Evolutionary conservation across 2,888 invertebrate genomes (phyloP).

Genomic region (Tenthredo livida): DNA sequence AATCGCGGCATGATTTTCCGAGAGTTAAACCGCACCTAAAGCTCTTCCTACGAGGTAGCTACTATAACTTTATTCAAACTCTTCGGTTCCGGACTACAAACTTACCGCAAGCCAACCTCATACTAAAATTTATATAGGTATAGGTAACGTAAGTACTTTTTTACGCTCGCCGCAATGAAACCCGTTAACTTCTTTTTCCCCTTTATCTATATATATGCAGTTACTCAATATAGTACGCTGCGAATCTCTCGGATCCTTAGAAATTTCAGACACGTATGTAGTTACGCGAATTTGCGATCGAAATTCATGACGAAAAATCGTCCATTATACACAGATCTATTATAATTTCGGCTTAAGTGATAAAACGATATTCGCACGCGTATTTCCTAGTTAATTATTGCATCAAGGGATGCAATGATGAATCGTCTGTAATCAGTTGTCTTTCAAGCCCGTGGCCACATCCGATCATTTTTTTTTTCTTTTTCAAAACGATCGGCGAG

Average conservation of each 20-base stretch:
- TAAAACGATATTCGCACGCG: too few relatives aligned
- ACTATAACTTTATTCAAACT: not conserved
- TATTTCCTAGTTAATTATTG: too few relatives aligned
- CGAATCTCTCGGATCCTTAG: not conserved
- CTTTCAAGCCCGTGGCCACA: too few relatives aligned
- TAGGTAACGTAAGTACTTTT: not conserved
- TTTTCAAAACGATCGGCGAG: not conserved
- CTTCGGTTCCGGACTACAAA: slow-evolving; percentile 31
- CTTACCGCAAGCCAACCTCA: slow-evolving; percentile 37
- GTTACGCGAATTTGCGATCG: not conserved
- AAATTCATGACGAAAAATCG: not conserved
- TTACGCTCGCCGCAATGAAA: not conserved
- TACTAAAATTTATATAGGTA: slow-evolving; percentile 10
- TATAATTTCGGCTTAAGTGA: not conserved
- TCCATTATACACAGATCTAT: not conserved
- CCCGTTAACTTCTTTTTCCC: not conserved
- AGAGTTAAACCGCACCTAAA: not conserved
- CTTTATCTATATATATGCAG: too few relatives aligned
- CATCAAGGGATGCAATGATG: too few relatives aligned
- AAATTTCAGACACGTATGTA: not conserved
- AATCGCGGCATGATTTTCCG: not conserved
- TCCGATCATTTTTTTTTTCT: too few relatives aligned
- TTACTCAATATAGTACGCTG: not conserved
- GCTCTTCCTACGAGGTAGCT: not conserved
- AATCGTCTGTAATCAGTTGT: too few relatives aligned